Evolutionary conservation across 2,888 invertebrate species (phyloP).

Genomic region (Amorpha juglandis): DNA sequence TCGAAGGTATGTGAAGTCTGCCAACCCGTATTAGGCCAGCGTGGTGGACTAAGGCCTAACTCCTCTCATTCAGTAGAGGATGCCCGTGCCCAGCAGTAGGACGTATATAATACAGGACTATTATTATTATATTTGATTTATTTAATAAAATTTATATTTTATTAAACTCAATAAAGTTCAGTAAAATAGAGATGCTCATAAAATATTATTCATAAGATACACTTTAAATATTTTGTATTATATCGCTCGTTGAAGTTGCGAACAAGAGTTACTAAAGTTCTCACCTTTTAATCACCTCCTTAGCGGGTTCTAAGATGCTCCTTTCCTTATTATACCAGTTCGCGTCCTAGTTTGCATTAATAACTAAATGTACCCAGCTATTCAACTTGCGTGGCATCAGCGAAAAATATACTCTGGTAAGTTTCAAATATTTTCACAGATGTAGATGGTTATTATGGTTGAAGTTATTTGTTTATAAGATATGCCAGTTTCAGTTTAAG

Average conservation of each 20-base stretch:
- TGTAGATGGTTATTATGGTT: background rate
- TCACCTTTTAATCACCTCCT: conserved; percentile 17
- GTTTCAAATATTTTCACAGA: background rate
- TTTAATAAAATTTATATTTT: too few relatives aligned
- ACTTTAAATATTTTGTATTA: background rate
- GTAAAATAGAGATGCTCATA: too few relatives aligned
- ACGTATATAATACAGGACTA: too few relatives aligned
- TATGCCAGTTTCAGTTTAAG: too few relatives aligned
- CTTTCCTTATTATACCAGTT: conserved; percentile 17
- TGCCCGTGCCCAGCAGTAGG: too few relatives aligned
- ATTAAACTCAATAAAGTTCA: too few relatives aligned
- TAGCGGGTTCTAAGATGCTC: background rate
- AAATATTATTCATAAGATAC: background rate
- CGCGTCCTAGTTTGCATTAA: conserved; percentile 2
- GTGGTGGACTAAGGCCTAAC: too few relatives aligned
- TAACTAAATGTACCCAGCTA: background rate
- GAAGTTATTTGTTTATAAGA: too few relatives aligned
- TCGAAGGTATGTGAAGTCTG: too few relatives aligned
- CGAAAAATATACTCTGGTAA: conserved; percentile 9
- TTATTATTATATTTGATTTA: too few relatives aligned
- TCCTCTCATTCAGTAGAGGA: too few relatives aligned
- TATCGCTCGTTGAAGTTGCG: background rate
- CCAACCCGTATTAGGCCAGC: too few relatives aligned
- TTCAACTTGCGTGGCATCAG: background rate
- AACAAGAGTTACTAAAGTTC: conserved; percentile 9